Base-by-base conservation (phyloP, 1,140 invertebrate species). In the Zaprionus lachaisei region DNA sequence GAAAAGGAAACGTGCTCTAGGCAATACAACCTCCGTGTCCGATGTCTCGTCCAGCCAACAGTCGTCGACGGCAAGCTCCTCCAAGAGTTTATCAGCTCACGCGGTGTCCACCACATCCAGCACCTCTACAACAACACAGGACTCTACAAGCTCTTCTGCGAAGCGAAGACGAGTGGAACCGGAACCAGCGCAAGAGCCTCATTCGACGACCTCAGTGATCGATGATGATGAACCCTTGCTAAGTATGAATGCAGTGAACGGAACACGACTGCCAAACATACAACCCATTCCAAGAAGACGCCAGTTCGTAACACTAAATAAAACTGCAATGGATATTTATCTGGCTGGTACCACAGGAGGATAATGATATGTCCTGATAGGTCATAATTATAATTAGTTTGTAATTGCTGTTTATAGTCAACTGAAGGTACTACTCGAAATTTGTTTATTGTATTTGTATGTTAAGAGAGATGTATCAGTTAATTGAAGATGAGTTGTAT, bases 221-320 rank as follows among this genome's bases (percentile, higher is more conserved):
- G 84, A 87, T 12, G 79, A 81, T 24, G 82, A 85, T 7, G 86
- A 83, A 7, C 11, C 72, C 1, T 34, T 63, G 15, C 47, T 90
- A 4, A 91, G 86, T 37, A 55, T 91, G 6, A 91, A 91, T 49
- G 86, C 86, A 0, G 66, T 91, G 0, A 91, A 91, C 65, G 86
- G 86, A 0, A 91, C 86, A 0, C 70, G 87, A 2, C 22, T 86
- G 5, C 86, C 86, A 1, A 60, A 91, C 14, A 47, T 83, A 12
- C 86, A 91, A 37, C 86, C 86, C 0, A 87, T 91, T 5, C 86
- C 86, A 2, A 79, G 61, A 38, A 49, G 86, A 5, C 82, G 83
- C 0, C 69, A 78, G 4, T 56, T 66, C 5, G 57, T 76, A 1
- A 58, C 64, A 17, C 6, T 72, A 0, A 75, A 81, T 22, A 71